These are phyloP conservation scores for Mola mola DNA, from an alignment of 2,113 vertebrate genomes.

Conservation along the genomic window DNA sequence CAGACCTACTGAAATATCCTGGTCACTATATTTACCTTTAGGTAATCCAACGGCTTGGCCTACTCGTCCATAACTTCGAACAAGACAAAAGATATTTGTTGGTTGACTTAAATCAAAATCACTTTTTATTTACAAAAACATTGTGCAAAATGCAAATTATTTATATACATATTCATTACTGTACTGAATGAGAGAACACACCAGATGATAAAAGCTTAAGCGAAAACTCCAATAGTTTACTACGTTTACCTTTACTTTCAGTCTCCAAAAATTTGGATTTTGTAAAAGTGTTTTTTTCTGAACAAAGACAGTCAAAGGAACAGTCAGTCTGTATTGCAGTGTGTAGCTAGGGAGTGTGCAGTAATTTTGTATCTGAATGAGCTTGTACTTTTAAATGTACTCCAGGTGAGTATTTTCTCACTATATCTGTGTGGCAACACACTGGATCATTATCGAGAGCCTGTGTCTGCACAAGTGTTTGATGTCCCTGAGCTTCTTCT, in stretches of 20 bases:
- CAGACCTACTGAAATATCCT: too few relatives aligned
- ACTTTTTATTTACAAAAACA: constrained; percentile 67
- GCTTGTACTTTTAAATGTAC: not conserved
- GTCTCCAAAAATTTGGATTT: constrained; percentile 5
- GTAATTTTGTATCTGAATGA: not conserved
- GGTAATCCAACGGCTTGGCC: too few relatives aligned
- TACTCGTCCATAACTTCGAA: too few relatives aligned
- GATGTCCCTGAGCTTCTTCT: too few relatives aligned
- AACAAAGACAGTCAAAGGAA: constrained; percentile 25
- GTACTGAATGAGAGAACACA: constrained; percentile 10
- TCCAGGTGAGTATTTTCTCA: not conserved
- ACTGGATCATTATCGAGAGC: not conserved
- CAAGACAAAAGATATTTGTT: not conserved
- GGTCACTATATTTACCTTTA: too few relatives aligned
- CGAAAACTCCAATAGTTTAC: not conserved
- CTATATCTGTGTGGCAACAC: not conserved
- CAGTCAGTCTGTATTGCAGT: constrained; percentile 30
- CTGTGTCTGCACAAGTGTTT: too few relatives aligned
- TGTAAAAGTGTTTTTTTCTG: constrained; percentile 7
- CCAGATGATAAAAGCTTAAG: not conserved
- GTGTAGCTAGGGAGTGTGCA: not conserved
- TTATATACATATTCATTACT: constrained; percentile 31
- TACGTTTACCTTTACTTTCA: constrained; percentile 8
- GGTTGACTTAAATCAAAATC: constrained; percentile 52
- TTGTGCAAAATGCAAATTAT: constrained; percentile 66